These are phyloP conservation scores for Ascidia mentula DNA, from an alignment of 23 tunicate species.

Conservation along the genomic window DNA sequence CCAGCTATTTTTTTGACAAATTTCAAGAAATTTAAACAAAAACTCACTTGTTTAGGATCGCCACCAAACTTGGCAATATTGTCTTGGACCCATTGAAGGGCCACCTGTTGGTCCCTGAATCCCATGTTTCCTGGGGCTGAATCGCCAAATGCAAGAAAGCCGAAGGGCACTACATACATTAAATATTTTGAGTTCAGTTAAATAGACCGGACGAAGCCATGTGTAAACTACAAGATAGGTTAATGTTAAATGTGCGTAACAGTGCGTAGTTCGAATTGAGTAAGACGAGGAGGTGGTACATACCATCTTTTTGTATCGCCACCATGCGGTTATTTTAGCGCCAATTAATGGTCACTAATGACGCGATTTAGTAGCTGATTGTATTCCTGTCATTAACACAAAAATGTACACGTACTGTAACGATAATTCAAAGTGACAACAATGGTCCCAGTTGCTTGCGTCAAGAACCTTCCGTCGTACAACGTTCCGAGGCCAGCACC, in stretches of 20 bases:
- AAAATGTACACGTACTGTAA: constrained; percentile 28
- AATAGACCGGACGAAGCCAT: too few relatives aligned
- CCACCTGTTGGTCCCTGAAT: constrained; percentile 58
- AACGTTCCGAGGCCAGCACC: constrained; percentile 56
- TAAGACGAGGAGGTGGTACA: too few relatives aligned
- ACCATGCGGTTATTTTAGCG: too few relatives aligned
- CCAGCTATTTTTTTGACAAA: too few relatives aligned
- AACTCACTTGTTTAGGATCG: constrained; percentile 32
- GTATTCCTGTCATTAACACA: background rate
- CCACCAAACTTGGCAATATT: constrained; percentile 64
- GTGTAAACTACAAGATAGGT: too few relatives aligned
- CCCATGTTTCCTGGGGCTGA: constrained; percentile 85
- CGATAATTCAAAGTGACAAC: constrained; percentile 63
- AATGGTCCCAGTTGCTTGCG: constrained; percentile 41
- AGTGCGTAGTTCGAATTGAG: too few relatives aligned
- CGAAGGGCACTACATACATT: constrained; percentile 79
- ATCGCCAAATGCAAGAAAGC: constrained; percentile 50
- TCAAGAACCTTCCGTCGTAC: constrained; percentile 53
- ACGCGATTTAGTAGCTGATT: too few relatives aligned
- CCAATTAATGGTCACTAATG: too few relatives aligned
- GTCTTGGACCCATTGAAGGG: constrained; percentile 67
- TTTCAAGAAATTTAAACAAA: too few relatives aligned
- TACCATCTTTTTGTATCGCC: too few relatives aligned
- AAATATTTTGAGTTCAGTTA: too few relatives aligned
- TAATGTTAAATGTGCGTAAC: too few relatives aligned